Conservation (phyloP, 1,140 invertebrate genomes). For the Antheraea mylitta region DNA sequence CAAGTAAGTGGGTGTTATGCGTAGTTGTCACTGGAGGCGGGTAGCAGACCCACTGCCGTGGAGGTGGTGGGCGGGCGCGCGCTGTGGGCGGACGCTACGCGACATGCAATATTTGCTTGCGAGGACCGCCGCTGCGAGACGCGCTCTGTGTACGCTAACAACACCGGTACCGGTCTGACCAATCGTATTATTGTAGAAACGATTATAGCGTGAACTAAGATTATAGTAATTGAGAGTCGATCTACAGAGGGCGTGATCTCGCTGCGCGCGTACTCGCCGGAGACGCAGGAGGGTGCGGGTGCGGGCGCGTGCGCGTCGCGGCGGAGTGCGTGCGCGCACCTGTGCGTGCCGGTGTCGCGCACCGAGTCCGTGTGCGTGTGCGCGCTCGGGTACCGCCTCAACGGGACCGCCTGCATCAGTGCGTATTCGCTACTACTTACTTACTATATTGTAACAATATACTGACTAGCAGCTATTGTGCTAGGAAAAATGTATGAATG, state of each 20-base stretch:
- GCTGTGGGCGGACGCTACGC: slow-evolving; percentile 81
- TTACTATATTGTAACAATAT: no score
- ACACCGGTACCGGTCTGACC: slow-evolving; percentile 78
- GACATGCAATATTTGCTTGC: slow-evolving; percentile 79
- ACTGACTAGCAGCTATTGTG: no score
- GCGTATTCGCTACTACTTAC: slow-evolving; percentile 2
- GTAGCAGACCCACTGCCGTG: slow-evolving; percentile 76
- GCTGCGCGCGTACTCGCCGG: slow-evolving; percentile 85
- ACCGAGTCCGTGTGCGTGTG: slow-evolving; percentile 84
- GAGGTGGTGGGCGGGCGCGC: slow-evolving; percentile 80
- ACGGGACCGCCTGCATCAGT: slow-evolving; percentile 65
- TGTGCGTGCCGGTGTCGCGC: slow-evolving; percentile 85
- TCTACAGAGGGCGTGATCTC: slow-evolving; percentile 81
- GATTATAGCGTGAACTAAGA: no score
- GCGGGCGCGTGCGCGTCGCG: slow-evolving; percentile 19
- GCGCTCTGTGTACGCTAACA: slow-evolving; percentile 61
- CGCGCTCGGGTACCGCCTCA: slow-evolving; percentile 84
- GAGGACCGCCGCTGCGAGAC: slow-evolving; percentile 65
- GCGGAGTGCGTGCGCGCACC: slow-evolving; percentile 82
- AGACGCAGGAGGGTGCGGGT: slow-evolving; percentile 74
- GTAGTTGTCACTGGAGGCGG: slow-evolving; percentile 44
- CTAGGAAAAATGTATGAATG: no score
- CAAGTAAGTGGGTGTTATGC: neutral
- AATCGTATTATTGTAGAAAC: neutral
- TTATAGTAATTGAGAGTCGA: no score